Base-by-base conservation (phyloP, 2,797 vertebrate genomes). In the Acrossocheilus wenchowensis region DNA sequence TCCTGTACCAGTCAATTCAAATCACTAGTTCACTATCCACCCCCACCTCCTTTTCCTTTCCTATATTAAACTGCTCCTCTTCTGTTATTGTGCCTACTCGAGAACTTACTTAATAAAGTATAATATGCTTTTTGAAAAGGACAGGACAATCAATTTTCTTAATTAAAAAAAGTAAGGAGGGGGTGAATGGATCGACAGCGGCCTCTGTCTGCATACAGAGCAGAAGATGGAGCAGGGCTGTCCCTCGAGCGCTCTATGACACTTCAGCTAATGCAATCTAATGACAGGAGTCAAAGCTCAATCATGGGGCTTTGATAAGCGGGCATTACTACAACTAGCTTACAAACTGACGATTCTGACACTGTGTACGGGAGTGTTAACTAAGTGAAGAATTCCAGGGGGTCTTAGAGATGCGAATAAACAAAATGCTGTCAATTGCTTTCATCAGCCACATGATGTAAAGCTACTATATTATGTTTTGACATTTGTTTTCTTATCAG, bases 61-160 rank as follows among this genome's bases (percentile, higher is more conserved):
- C 77, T 85, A 71, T 69, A 87, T 87, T 88, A 88, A 82, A 84
- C 73, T 71, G 82, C 83, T 89, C 77, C 52, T 82, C 81, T 86
- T 87, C 68, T 60, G 62, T 85, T 83, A 89, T 85, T 89, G 83
- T 86, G 88, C 71, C 83, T 69, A 75, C 79, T 87, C 48, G 83
- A 89, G 85, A 86, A 88, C 78, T 77, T 68, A 68, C 74, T 81
- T 89, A 87, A 91, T 91, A 88, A 88, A 89, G 80, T 88, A 86
- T 88, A 89, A 89, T 87, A 84, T 84, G 85, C 72, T 86, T 88
- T 88, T 79, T 90, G 57, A 87, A 87, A 83, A 84, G 60, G 83
- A 89, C 57, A 69, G 75, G 78, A 82, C 82, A 88, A 89, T 86
- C 78, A 68, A 89, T 88, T 87, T 86, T 79, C 86, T 89, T 90